Evolutionary conservation across 2,888 invertebrate species (phyloP), one percentile per base, ranked within the genome.

Genomic region (Andricus curvator): DNA sequence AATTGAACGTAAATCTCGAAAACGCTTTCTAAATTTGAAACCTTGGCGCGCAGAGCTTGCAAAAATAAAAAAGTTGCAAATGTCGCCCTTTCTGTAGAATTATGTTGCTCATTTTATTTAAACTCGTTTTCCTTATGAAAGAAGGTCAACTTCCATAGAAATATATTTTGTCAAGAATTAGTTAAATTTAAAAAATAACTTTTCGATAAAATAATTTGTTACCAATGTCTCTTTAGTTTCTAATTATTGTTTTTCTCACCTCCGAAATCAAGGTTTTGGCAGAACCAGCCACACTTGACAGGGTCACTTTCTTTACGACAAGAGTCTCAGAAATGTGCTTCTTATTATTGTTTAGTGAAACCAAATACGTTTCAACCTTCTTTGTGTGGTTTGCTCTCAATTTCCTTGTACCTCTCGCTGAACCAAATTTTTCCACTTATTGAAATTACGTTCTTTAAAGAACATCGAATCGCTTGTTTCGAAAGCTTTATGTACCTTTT

Each of bases 381-480:
- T 86, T 87, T 15, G 94, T 93, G 56, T 94, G 93, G 89, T 96
- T 95, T 51, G 93, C 93, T 91, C 81, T 95, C 94, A 78, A 95
- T 94, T 66, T 93, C 93, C 1, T 93, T 91, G 44, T 81, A 81
- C 56, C 88, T 85, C 8, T 94, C 91, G 51, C 94, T 93, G 15
- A 94, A 93, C 96, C 96, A 96, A 81, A 92, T 93, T 0, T 94
- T 94, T 8, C 94, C 94, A 65, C 83, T 82, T 1, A 93, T 92
- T 0, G 96, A 95, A 29, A 93, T 90, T 2, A 97, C 94, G 60
- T 95, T 95, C 60, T 94, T 92, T 77, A 97, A 92, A 0, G 95
- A 93, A 89, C 97, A 97, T 77, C 94, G 94, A 0, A 96, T 93
- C 0, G 96, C 96, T 94, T 96, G 96, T 78, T 94, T 95, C 0